phyloP scores from a whole-genome alignment of 1,140 invertebrate genomes.

The Antheraea pernyi region DNA sequence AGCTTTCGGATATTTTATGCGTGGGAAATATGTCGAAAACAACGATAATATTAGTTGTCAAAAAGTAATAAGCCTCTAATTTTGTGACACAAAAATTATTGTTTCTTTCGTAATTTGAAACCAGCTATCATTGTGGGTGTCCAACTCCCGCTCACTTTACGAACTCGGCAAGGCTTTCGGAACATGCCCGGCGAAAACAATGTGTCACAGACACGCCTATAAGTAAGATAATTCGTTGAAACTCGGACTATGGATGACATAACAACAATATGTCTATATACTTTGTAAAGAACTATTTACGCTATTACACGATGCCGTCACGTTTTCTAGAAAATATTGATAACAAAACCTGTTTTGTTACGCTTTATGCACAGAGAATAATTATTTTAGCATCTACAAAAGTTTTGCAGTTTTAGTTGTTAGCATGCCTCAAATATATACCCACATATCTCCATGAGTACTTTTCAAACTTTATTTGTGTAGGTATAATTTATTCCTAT shows the following conservation, averaged over 20 bases:
- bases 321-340: conserved; percentile 31
- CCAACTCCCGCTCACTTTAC: conserved; percentile 6
- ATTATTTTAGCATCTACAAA: not conserved
- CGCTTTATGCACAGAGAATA: not conserved
- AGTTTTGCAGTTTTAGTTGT: not conserved
- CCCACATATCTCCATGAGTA: too few relatives aligned
- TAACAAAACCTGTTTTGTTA: conserved; percentile 17
- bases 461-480: too few relatives aligned
- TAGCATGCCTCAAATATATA: too few relatives aligned
- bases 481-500: too few relatives aligned
- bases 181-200: conserved; percentile 31
- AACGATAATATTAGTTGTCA: not conserved
- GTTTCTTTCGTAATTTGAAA: conserved; percentile 4
- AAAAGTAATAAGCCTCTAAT: not conserved
- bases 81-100: not conserved
- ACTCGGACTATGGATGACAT: not conserved
- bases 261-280: conserved; percentile 6
- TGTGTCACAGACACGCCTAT: conserved; percentile 51
- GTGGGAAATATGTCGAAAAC: not conserved
- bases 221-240: conserved; percentile 45
- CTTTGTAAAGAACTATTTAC: conserved; percentile 24
- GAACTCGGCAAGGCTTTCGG: conserved; percentile 40
- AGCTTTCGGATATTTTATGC: not conserved
- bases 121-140: not conserved
- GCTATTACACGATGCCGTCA: conserved; percentile 21